These are phyloP conservation scores for Gastrophryne carolinensis DNA, from an alignment of 2,797 vertebrate genomes.

Conservation along the genomic window DNA sequence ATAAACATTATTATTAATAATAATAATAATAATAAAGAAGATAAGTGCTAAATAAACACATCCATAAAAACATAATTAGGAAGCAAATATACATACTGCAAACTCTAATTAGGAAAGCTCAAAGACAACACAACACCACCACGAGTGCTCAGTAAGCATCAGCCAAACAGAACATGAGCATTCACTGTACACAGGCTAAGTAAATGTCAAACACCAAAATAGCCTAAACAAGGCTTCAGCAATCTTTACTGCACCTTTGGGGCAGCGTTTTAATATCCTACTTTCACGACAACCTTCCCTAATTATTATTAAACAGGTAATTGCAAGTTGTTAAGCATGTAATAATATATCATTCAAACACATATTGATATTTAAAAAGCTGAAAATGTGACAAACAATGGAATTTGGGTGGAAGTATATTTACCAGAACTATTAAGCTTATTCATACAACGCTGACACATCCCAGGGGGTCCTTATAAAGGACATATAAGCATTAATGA, in stretches of 20 bases:
- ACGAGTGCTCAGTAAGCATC: conserved; percentile 5
- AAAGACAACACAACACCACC: conserved; percentile 20
- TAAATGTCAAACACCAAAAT: conserved; percentile 40
- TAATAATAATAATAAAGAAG: neutral
- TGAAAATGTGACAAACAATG: too few species aligned
- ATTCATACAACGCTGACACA: too few species aligned
- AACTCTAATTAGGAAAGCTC: conserved; percentile 30
- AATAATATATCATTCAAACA: too few species aligned
- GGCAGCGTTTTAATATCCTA: conserved; percentile 2
- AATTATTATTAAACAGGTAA: too few species aligned
- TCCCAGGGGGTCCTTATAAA: too few species aligned
- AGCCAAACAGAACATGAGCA: conserved; percentile 6
- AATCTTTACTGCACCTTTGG: conserved; percentile 4
- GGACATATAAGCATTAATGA: too few species aligned
- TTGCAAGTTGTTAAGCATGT: too few species aligned
- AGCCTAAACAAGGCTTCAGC: conserved; percentile 3
- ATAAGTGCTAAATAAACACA: conserved; percentile 5
- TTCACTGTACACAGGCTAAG: conserved; percentile 17
- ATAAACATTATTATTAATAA: too few species aligned
- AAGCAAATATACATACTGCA: conserved; percentile 10
- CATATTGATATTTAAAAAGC: too few species aligned
- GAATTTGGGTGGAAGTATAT: too few species aligned
- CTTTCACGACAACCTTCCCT: neutral
- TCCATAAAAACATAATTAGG: conserved; percentile 19
- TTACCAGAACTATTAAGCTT: too few species aligned